Evolutionary conservation across 2,797 vertebrate species (phyloP).

Genomic region (Microctenopoma stevenorrisi): DNA sequence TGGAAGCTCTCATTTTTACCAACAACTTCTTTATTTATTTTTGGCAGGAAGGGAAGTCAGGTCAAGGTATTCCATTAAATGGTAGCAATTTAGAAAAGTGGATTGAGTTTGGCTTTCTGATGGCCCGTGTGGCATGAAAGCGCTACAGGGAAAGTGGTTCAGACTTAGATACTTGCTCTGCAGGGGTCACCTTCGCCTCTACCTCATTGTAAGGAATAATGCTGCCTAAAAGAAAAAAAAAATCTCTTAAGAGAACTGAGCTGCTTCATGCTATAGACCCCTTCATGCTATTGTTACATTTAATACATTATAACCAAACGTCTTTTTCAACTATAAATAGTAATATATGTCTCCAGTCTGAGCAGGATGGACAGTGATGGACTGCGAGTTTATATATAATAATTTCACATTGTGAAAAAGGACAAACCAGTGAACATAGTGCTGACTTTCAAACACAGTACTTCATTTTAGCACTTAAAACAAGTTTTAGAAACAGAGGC

Average conservation of each 20-base stretch:
- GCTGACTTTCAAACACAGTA: background rate
- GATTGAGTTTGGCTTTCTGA: conserved; percentile 73
- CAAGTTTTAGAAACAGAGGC: conserved; percentile 19
- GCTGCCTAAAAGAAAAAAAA: conserved; percentile 49
- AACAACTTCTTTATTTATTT: conserved; percentile 76
- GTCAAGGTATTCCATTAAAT: conserved; percentile 81
- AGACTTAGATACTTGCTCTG: conserved; percentile 62
- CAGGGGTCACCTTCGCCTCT: conserved; percentile 73
- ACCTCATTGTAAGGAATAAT: conserved; percentile 49
- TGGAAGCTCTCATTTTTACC: conserved; percentile 69
- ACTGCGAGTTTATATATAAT: background rate
- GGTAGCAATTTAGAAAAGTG: conserved; percentile 81
- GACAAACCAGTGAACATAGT: background rate
- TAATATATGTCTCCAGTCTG: background rate
- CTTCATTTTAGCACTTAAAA: conserved; percentile 29
- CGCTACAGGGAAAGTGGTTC: conserved; percentile 71
- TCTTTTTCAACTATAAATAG: background rate
- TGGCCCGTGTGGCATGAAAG: conserved; percentile 60
- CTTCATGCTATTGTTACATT: background rate
- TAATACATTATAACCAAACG: conserved; percentile 10
- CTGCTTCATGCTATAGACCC: conserved; percentile 22
- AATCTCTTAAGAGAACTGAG: conserved; percentile 15
- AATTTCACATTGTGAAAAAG: conserved; percentile 10
- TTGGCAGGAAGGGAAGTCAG: conserved; percentile 67
- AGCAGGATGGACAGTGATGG: background rate